Evolutionary conservation across 2,797 vertebrate species (phyloP).

Genomic region (Acanthopagrus latus): DNA sequence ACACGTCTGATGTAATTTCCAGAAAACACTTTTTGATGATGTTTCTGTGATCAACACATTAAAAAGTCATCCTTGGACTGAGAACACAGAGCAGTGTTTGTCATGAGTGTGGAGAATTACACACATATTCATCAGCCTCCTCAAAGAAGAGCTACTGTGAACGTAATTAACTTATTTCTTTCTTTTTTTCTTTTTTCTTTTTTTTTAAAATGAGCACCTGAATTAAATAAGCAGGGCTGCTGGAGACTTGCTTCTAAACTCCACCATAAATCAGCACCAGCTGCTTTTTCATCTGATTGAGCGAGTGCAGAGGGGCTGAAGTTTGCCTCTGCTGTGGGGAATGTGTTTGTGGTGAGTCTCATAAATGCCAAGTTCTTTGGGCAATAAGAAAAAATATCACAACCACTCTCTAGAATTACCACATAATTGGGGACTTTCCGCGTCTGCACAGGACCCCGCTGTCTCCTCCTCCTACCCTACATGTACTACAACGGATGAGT

Average conservation of each 20-base stretch:
- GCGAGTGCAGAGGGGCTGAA: slow-evolving; percentile 72
- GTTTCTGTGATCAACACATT: slow-evolving; percentile 21
- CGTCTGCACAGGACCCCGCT: slow-evolving; percentile 77
- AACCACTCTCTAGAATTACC: slow-evolving; percentile 86
- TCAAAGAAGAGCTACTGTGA: slow-evolving; percentile 64
- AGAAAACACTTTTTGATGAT: slow-evolving; percentile 25
- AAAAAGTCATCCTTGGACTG: slow-evolving; percentile 21
- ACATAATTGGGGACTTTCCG: slow-evolving; percentile 92
- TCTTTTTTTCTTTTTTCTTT: slow-evolving; percentile 46
- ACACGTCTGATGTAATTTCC: slow-evolving; percentile 25
- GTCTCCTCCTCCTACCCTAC: slow-evolving; percentile 71
- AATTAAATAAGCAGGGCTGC: slow-evolving; percentile 74
- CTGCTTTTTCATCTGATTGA: slow-evolving; percentile 80
- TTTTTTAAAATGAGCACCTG: slow-evolving; percentile 67
- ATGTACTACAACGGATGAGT: slow-evolving; percentile 64
- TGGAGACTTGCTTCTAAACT: slow-evolving; percentile 77
- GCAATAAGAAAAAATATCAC: slow-evolving; percentile 87
- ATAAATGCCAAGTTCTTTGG: slow-evolving; percentile 87
- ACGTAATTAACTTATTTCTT: slow-evolving; percentile 80
- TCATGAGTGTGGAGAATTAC: slow-evolving; percentile 54
- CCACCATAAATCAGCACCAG: slow-evolving; percentile 79
- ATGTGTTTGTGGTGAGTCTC: slow-evolving; percentile 86
- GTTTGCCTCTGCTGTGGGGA: slow-evolving; percentile 80
- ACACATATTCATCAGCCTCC: slow-evolving; percentile 57
- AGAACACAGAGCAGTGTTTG: slow-evolving; percentile 40